Evolutionary conservation across 2,888 invertebrate species (phyloP), one percentile per base, ranked within the genome.

Genomic region (Holacanthella duospinosa): DNA sequence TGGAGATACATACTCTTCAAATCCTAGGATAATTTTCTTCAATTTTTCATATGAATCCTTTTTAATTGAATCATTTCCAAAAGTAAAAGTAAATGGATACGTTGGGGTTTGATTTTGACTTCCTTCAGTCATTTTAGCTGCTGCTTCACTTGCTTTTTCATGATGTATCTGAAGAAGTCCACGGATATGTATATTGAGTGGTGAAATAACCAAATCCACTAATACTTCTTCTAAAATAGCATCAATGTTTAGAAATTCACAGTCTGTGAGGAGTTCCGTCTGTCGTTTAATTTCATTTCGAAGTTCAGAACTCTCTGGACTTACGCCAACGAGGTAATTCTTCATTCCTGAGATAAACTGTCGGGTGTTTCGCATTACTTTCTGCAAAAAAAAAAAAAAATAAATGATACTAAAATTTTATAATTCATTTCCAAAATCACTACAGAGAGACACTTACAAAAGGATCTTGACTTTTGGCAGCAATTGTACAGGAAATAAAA

Each of bases 281-380:
- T 73, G 71, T 55, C 65, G 68, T 53, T 71, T 71, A 21, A 73
- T 73, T 63, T 73, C 72, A 25, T 62, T 55, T 26, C 72, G 57
- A 29, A 73, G 59, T 19, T 71, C 69, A 2, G 61, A 59, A 12
- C 68, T 73, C 58, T 71, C 71, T 1, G 64, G 53, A 48, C 69
- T 71, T 4, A 69, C 68, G 16, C 70, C 71, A 12, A 95, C 90
- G 65, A 96, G 81, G 78, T 95, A 97, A 78, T 97, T 97, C 78
- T 96, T 96, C 87, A 97, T 95, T 62, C 95, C 96, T 21, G 91
- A 94, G 91, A 96, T 94, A 77, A 96, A 97, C 77, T 95, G 94
- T 1, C 95, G 84, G 82, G 94, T 79, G 75, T 80, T 80, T 66
- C 79, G 75, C 73, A 79, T 77, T 19, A 80, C 70, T 67, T 72